Evolutionary conservation across 2,113 vertebrate species (phyloP).

Genomic region (Chloebia gouldiae): DNA sequence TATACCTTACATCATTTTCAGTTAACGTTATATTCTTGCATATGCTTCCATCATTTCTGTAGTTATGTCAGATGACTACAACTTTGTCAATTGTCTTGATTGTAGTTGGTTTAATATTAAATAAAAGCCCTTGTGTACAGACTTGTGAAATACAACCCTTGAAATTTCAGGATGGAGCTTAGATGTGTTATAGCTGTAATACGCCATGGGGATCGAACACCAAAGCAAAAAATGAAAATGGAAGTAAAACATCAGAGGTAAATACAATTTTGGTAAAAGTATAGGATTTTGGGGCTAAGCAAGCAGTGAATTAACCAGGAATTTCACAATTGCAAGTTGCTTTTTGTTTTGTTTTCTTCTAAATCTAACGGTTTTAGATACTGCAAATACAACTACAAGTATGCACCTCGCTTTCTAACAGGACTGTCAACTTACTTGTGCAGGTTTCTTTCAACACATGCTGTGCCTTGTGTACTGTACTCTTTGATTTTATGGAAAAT

Average conservation of each 20-base stretch:
- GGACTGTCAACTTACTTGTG: background rate
- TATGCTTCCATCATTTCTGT: conserved; percentile 19
- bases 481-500: background rate
- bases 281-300: background rate
- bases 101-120: background rate
- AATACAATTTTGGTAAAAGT: background rate
- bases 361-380: background rate
- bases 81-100: background rate
- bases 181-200: conserved; percentile 86
- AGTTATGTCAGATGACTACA: background rate
- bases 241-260: conserved; percentile 85
- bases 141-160: background rate
- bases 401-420: background rate
- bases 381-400: background rate
- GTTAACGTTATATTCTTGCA: conserved; percentile 40
- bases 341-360: background rate
- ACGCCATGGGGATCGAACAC: conserved; percentile 81
- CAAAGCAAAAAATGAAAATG: conserved; percentile 88
- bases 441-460: background rate
- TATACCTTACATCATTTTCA: conserved; percentile 12
- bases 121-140: background rate
- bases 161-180: conserved; percentile 85
- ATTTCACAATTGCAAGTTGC: background rate
- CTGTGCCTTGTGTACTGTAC: background rate
- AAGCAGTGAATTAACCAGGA: background rate